A percentile compares a stretch with the other conserved stretches of the same genome.
Evolutionary conservation across 2,797 vertebrate genomes (phyloP).

Genomic region (Diplodus puntazzo): DNA sequence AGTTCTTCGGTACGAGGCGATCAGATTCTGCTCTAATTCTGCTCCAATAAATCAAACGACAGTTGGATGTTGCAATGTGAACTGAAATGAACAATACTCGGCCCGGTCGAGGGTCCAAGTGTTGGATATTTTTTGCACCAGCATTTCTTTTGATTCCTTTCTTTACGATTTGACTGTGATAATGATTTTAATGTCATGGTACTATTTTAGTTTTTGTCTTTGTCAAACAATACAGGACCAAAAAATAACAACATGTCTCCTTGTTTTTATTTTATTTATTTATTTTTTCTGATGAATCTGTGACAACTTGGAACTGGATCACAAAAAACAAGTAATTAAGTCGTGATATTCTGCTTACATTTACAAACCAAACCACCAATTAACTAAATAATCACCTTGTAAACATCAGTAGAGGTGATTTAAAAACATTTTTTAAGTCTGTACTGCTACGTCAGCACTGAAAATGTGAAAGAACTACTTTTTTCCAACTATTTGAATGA

Average conservation of each 20-base stretch:
- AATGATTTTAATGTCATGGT: constrained; percentile 52
- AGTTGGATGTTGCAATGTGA: not conserved
- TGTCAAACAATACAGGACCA: constrained; percentile 71
- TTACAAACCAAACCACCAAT: not conserved
- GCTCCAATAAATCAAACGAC: not conserved
- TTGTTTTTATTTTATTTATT: constrained; percentile 40
- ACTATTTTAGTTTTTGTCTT: constrained; percentile 31
- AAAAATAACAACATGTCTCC: constrained; percentile 37
- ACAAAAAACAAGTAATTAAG: too few relatives aligned
- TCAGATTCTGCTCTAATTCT: not conserved
- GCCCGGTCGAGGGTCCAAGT: not conserved
- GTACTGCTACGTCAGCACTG: not conserved
- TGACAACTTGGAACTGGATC: too few relatives aligned
- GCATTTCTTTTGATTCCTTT: constrained; percentile 39
- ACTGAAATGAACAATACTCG: constrained; percentile 2
- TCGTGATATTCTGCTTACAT: not conserved
- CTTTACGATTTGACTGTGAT: constrained; percentile 74
- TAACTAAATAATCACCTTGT: not conserved
- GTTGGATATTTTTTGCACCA: constrained; percentile 51
- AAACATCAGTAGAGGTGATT: not conserved
- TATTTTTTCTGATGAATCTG: constrained; percentile 37
- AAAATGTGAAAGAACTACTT: not conserved
- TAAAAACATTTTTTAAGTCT: too few relatives aligned
- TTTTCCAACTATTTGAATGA: not conserved
- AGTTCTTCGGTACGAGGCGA: not conserved